These are phyloP conservation scores for Xenopus petersii DNA, from an alignment of 2,797 vertebrate species.

Conservation along the genomic window DNA sequence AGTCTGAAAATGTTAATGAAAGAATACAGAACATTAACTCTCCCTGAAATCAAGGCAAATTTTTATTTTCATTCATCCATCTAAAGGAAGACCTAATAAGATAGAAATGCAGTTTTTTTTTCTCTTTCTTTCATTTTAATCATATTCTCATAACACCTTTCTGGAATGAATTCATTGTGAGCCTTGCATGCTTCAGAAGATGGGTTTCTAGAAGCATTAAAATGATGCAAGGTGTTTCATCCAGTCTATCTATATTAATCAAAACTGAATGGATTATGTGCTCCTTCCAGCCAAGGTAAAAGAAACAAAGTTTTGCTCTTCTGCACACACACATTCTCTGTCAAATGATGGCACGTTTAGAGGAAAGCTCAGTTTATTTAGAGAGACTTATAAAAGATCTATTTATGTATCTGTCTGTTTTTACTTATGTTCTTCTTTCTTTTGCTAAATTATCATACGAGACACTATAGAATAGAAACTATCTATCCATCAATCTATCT, in stretches of 20 bases:
- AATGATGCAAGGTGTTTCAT: slow-evolving; percentile 30
- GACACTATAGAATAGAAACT: too few relatives aligned
- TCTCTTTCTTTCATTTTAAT: slow-evolving; percentile 16
- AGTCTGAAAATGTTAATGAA: slow-evolving; percentile 28
- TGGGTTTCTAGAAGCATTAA: slow-evolving; percentile 15
- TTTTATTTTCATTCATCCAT: slow-evolving; percentile 33
- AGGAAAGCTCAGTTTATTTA: background rate
- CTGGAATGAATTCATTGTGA: slow-evolving; percentile 27
- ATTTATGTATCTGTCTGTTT: too few relatives aligned
- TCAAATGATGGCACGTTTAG: slow-evolving; percentile 28
- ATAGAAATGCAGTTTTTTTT: slow-evolving; percentile 13
- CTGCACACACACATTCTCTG: slow-evolving; percentile 25
- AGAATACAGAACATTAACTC: slow-evolving; percentile 35
- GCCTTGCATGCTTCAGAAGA: slow-evolving; percentile 27
- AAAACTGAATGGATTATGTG: slow-evolving; percentile 33
- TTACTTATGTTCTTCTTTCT: too few relatives aligned
- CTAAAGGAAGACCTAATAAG: slow-evolving; percentile 34
- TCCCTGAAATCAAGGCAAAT: slow-evolving; percentile 31
- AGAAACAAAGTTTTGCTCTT: slow-evolving; percentile 26
- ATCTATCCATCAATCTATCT: too few relatives aligned
- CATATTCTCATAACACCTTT: slow-evolving; percentile 35
- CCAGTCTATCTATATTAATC: slow-evolving; percentile 36
- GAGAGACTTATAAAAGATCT: too few relatives aligned
- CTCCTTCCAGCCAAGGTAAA: slow-evolving; percentile 15
- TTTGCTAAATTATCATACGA: too few relatives aligned